Base-by-base conservation (phyloP, 1,140 invertebrate genomes). In the Aradophagus sp. region DNA sequence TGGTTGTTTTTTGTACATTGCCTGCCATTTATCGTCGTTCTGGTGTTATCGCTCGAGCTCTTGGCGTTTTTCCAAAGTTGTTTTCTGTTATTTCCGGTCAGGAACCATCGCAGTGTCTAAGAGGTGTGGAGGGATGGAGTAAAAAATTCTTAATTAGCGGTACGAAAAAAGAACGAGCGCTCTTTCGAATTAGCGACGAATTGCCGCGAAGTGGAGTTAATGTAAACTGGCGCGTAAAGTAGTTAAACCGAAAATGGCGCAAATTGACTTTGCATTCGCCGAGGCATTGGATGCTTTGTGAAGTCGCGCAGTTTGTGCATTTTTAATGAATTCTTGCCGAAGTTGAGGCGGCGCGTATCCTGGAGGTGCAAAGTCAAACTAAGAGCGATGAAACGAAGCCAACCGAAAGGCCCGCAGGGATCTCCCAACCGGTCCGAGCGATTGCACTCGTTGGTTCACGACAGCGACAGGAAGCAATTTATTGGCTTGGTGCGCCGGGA, bases 381-480 rank as follows among this genome's bases (percentile, higher is more conserved):
- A 65, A 65, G 72, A 66, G 65, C 71, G 58, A 75, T 71, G 68
- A 66, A 65, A 69, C 59, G 73, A 72, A 74, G 71, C 71, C 65
- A 73, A 73, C 59, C 65, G 59, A 69, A 65, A 70, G 61, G 58
- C 67, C 63, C 65, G 74, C 71, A 62, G 71, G 63, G 71, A 74
- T 62, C 61, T 70, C 66, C 58, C 75, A 73, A 77, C 75, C 69
- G 72, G 75, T 74, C 66, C 53, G 61, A 73, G 47, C 67, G 72
- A 73, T 68, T 70, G 66, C 62, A 75, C 69, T 73, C 70, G 70
- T 68, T 73, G 70, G 67, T 73, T 69, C 52, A 68, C 73, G 74
- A 75, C 76, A 77, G 68, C 70, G 74, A 75, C 74, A 79, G 76
- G 77, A 79, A 79, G 74, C 74, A 77, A 77, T 79, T 79, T 79